Evolutionary conservation across 2,888 invertebrate species (phyloP), one percentile per base, ranked within the genome.

Genomic region (Muscina levida): DNA sequence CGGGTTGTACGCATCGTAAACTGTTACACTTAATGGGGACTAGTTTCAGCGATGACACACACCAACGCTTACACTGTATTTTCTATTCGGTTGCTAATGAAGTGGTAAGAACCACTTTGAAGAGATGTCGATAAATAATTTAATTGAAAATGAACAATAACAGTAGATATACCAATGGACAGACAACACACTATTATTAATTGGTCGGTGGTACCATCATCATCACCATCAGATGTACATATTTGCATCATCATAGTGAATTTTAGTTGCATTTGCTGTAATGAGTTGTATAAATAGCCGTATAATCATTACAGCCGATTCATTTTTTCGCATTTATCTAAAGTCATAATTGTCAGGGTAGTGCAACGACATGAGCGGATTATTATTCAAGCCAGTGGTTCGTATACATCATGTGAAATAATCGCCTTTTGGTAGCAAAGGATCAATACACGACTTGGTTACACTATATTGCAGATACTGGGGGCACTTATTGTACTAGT

Each of bases 401-500:
- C 19, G 68, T 71, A 56, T 39, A 44, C 26, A n/a, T 3, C 11
- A 11, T 2, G 15, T 15, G 10, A 1, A 65, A 5, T 24, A 42
- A 24, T 48, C 19, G 48, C n/a, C n/a, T n/a, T n/a, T n/a, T n/a
- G 31, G 31, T 3, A 31, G 31, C 31, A 37, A 26, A 39, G 48
- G 31, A 70, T 53, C 15, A 13, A 37, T 46, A 1, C 19, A 10
- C 37, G 22, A 13, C 68, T 56, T 5, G 6, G 8, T 53, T n/a
- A n/a, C n/a, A 26, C 6, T 15, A 3, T 5, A 10, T 62, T 42
- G 13, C 53, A 83, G 82, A 8, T 82, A 22, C 53, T 59, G 6
- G 31, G 37, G 0, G 1, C 81, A 8, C 17, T n/a, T 85, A 1
- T 39, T 87, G 72, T 86, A 56, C 76, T 84, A 46, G 72, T 83